phyloP scores from a whole-genome alignment of 2,113 vertebrate species.

The Tonatia bakeri region DNA sequence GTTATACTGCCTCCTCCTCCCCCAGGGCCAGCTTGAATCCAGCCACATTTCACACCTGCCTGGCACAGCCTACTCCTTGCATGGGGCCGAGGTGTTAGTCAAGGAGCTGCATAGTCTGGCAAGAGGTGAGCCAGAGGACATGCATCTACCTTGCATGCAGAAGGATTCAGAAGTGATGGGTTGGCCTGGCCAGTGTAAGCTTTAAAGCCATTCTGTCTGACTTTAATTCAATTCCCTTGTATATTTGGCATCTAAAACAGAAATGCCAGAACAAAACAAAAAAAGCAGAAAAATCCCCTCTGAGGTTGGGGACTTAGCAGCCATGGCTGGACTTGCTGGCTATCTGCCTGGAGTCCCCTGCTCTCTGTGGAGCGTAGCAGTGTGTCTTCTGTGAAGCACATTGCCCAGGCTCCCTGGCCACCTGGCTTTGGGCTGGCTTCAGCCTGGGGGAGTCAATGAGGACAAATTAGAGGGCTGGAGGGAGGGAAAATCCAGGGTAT shows the following conservation, averaged over 20 bases:
- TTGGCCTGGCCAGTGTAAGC: not conserved
- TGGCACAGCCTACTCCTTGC: not conserved
- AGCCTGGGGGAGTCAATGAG: not conserved
- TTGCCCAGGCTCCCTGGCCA: not conserved
- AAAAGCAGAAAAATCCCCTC: not conserved
- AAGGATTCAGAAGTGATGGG: not conserved
- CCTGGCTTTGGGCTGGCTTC: not conserved
- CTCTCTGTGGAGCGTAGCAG: not conserved
- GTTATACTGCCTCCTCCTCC: not conserved
- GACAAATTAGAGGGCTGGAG: no score
- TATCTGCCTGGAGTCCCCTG: not conserved
- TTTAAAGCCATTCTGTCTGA: not conserved
- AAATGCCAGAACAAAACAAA: not conserved
- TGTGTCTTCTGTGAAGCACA: not conserved
- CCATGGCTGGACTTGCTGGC: not conserved
- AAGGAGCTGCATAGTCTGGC: fast-evolving
- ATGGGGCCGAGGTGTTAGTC: no score
- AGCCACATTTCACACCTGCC: not conserved
- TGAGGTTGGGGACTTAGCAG: not conserved
- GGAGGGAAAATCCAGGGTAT: not conserved
- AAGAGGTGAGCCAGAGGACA: not conserved
- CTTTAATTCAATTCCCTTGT: not conserved
- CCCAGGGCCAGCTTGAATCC: no score
- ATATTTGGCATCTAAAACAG: not conserved
- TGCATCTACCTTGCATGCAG: not conserved